These are phyloP conservation scores for Pardosa pseudoannulata DNA, from an alignment of 2,888 invertebrate genomes.

Conservation along the genomic window DNA sequence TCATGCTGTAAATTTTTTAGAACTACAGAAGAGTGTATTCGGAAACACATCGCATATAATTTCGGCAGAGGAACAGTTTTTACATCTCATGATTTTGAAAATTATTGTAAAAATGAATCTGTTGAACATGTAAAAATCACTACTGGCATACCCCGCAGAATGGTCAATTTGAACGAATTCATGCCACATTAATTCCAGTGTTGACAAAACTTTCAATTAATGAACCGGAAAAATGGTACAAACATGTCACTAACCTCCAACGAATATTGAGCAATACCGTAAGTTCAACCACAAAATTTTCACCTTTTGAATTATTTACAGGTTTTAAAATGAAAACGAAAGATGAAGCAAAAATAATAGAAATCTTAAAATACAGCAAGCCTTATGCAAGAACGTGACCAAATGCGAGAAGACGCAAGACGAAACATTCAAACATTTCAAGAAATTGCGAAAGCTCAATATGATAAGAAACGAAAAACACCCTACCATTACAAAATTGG, in stretches of 20 bases:
- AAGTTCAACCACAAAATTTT: background rate
- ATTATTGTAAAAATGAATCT: background rate
- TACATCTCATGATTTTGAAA: background rate
- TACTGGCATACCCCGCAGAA: constrained; percentile 2
- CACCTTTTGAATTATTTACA: constrained; percentile 6
- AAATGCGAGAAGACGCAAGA: background rate
- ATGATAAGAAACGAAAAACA: background rate
- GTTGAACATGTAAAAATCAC: background rate
- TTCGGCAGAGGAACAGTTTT: background rate
- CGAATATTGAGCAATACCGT: background rate
- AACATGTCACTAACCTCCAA: background rate
- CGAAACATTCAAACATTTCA: background rate
- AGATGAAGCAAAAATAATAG: too few species aligned
- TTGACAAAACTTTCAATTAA: background rate
- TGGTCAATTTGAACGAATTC: background rate
- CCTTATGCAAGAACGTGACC: background rate
- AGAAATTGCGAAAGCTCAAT: background rate
- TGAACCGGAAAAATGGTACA: constrained; percentile 9
- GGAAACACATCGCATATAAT: background rate
- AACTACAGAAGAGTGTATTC: background rate
- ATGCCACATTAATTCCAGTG: background rate
- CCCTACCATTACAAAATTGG: background rate
- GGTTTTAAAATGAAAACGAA: background rate
- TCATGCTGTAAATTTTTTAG: background rate
- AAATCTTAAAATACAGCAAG: too few species aligned